A percentile compares a stretch with the other conserved stretches of the same genome.
phyloP scores from a whole-genome alignment of 2,113 vertebrate species.

The Glaucidium brasilianum region DNA sequence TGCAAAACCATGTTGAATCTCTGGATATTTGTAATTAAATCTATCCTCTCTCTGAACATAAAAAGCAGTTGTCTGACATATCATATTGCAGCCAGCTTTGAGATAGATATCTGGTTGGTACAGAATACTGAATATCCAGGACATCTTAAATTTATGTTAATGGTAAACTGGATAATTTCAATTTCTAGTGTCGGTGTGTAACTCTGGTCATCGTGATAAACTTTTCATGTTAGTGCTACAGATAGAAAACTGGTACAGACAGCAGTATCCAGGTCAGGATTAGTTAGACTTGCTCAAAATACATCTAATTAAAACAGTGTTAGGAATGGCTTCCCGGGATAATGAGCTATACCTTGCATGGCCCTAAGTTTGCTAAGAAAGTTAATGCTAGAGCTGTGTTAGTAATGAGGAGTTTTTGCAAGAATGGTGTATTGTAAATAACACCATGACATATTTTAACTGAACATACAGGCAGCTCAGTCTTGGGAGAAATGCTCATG shows the following conservation, averaged over 20 bases:
- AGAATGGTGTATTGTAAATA: background rate
- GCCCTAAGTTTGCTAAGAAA: background rate
- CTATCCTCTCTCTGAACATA: slow-evolving; percentile 4
- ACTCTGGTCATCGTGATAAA: background rate
- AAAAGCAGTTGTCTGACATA: background rate
- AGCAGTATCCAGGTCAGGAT: background rate
- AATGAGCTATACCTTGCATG: background rate
- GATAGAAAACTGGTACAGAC: background rate
- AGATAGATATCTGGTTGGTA: background rate
- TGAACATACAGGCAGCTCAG: background rate
- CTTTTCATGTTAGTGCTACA: background rate
- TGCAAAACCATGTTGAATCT: slow-evolving; percentile 1
- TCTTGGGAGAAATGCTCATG: background rate
- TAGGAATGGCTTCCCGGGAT: background rate
- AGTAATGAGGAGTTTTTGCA: background rate
- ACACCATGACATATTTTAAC: background rate
- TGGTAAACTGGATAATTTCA: background rate
- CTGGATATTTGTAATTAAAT: background rate
- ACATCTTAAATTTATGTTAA: background rate
- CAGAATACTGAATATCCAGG: background rate
- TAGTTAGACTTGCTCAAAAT: background rate
- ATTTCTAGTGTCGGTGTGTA: background rate
- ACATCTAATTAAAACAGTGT: background rate
- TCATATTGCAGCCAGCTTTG: background rate
- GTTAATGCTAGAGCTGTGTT: background rate